A percentile compares a stretch with the other conserved stretches of the same genome.
Evolutionary conservation across 2,888 invertebrate genomes (phyloP).

Genomic region (Agelastica alni): DNA sequence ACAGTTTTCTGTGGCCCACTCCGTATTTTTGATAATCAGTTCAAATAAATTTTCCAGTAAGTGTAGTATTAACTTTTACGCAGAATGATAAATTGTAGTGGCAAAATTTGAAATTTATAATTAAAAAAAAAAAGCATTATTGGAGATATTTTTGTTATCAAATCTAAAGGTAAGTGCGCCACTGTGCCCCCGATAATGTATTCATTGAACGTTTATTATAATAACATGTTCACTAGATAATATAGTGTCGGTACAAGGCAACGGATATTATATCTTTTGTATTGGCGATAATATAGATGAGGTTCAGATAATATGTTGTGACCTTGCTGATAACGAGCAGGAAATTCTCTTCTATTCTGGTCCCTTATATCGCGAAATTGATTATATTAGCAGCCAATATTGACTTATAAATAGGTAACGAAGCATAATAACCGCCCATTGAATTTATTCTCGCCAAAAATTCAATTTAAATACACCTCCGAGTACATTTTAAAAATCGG

Average conservation of each 20-base stretch:
- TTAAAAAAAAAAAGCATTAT: too few relatives aligned
- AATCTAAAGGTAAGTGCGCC: too few relatives aligned
- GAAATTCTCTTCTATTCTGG: constrained; percentile 1
- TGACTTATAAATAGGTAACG: constrained; percentile 16
- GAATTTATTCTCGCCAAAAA: background rate
- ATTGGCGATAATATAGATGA: constrained; percentile 10
- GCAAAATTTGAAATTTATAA: too few relatives aligned
- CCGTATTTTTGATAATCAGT: too few relatives aligned
- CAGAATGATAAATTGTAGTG: too few relatives aligned
- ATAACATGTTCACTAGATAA: constrained; percentile 19
- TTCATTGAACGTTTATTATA: constrained; percentile 25
- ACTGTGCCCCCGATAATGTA: constrained; percentile 11
- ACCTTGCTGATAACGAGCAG: constrained; percentile 14
- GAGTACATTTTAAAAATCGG: too few relatives aligned
- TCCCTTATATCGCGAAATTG: constrained; percentile 13
- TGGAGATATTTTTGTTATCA: too few relatives aligned
- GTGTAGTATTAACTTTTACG: too few relatives aligned
- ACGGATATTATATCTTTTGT: constrained; percentile 8
- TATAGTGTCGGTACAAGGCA: constrained; percentile 14
- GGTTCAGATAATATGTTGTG: constrained; percentile 12
- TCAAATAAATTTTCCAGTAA: too few relatives aligned
- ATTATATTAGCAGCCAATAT: constrained; percentile 18
- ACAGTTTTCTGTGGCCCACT: too few relatives aligned
- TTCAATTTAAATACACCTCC: too few relatives aligned
- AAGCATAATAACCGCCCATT: constrained; percentile 6